Base-by-base conservation (phyloP, 2,113 vertebrate genomes). In the Carassius auratus region DNA sequence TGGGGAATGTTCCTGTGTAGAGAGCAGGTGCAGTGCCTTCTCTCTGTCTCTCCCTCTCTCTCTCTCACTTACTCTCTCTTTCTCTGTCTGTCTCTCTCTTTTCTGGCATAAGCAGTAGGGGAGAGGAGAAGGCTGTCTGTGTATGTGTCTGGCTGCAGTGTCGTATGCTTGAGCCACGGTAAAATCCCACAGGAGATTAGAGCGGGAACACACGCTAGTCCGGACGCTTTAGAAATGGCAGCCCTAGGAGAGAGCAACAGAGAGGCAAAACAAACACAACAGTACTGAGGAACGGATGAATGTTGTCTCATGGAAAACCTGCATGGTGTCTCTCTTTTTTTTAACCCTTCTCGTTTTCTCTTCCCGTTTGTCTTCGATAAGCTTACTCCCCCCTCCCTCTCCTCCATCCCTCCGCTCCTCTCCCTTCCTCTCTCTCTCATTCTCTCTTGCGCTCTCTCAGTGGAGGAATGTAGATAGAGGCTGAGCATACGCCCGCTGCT, bases 1-100 rank as follows among this genome's bases (percentile, higher is more conserved):
- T 76, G 74, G 83, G 50, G 74, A 85, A 76, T 84, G 21, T 76
- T 84, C 76, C 36, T 75, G 74, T 85, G 74, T 50, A 84, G 85
- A 76, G 84, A 86, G 87, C 87, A 88, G 87, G 80, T 88, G 80
- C 81, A 88, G 84, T 94, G 61, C 94, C 91, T 95, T 94, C 93
- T 85, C 89, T 91, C 93, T 89, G 94, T 93, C 88, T 91, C 91
- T 57, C 89, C 73, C 30, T 30, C 30, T 30, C 30, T 30, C 30
- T 30, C 30, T 30, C 30, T 30, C 30, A 1, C 30, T 30, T 1
- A 1, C 30, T 30, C 30, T 30, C 30, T 30, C 30, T 30, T 30
- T 30, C 30, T 30, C 30, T 30, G 30, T 30, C 30, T 30, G 92
- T 88, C 91, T 91, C 85, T 90, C 90, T 88, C 90, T 91, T 91